Evolutionary conservation across 2,888 invertebrate genomes (phyloP).

Genomic region (Ferrisia virgata): DNA sequence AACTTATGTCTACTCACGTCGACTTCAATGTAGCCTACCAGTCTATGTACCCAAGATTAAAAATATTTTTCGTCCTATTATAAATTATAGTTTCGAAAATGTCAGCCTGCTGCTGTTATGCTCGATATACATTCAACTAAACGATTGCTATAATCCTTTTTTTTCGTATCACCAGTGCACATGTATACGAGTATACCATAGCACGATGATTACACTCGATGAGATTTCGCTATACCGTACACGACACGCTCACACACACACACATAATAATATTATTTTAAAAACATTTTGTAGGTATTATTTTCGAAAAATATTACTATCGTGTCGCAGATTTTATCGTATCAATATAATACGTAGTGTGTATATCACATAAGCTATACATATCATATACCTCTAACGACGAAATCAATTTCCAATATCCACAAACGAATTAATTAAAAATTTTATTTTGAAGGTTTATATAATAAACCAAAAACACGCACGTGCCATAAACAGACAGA

Average conservation of each 20-base stretch:
- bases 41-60: not conserved
- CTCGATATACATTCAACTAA: not conserved
- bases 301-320: too few species aligned
- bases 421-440: not conserved
- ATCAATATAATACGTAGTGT: too few species aligned
- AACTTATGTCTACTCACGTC: not conserved
- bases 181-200: too few species aligned
- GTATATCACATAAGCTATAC: too few species aligned
- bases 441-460: not conserved
- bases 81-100: not conserved
- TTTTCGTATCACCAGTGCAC: too few species aligned
- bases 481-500: too few species aligned
- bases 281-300: not conserved
- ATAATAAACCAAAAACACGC: too few species aligned
- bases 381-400: not conserved
- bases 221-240: too few species aligned
- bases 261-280: not conserved
- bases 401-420: not conserved
- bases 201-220: too few species aligned
- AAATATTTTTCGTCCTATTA: slow-evolving; percentile 2
- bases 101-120: not conserved
- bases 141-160: not conserved
- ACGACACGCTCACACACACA: too few species aligned
- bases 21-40: too few species aligned
- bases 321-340: not conserved